These are phyloP conservation scores for Lathronympha strigana DNA, from an alignment of 2,888 invertebrate genomes.

Conservation along the genomic window DNA sequence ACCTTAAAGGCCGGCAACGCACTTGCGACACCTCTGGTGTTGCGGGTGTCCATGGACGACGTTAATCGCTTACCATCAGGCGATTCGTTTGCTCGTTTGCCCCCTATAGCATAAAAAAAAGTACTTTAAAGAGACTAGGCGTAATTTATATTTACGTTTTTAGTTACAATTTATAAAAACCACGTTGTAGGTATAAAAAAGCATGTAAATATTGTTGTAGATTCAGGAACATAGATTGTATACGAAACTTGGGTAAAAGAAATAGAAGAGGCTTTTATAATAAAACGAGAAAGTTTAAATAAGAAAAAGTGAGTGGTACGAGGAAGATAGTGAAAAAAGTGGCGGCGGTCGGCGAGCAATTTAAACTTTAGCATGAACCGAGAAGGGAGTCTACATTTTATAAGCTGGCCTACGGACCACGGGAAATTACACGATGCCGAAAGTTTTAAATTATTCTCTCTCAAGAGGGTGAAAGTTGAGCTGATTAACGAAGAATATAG, in stretches of 20 bases:
- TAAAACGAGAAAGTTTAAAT: conserved; percentile 81
- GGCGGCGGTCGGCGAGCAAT: conserved; percentile 61
- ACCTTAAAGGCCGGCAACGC: too few relatives aligned
- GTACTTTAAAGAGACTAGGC: too few relatives aligned
- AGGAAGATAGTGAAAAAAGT: conserved; percentile 80
- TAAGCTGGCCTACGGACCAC: conserved; percentile 61
- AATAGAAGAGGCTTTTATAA: conserved; percentile 65
- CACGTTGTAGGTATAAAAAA: background rate
- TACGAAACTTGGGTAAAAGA: conserved; percentile 53
- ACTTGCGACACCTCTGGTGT: too few relatives aligned
- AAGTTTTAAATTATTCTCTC: conserved; percentile 59
- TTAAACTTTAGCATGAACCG: conserved; percentile 73
- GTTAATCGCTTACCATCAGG: too few relatives aligned
- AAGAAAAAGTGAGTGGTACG: conserved; percentile 78
- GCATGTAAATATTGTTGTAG: background rate
- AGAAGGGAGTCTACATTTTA: conserved; percentile 69
- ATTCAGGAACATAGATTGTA: conserved; percentile 32
- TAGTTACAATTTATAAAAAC: too few relatives aligned
- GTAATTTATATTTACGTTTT: too few relatives aligned
- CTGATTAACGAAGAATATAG: conserved; percentile 23
- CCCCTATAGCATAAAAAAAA: too few relatives aligned
- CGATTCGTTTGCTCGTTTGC: too few relatives aligned
- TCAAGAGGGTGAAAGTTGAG: conserved; percentile 37
- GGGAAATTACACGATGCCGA: conserved; percentile 70
- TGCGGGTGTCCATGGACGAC: too few relatives aligned